Percentiles rank a stretch among this genome's conserved stretches.
These are phyloP conservation scores for Alcedo quadribrachys DNA, from an alignment of 2,797 vertebrate genomes.

Conservation along the genomic window DNA sequence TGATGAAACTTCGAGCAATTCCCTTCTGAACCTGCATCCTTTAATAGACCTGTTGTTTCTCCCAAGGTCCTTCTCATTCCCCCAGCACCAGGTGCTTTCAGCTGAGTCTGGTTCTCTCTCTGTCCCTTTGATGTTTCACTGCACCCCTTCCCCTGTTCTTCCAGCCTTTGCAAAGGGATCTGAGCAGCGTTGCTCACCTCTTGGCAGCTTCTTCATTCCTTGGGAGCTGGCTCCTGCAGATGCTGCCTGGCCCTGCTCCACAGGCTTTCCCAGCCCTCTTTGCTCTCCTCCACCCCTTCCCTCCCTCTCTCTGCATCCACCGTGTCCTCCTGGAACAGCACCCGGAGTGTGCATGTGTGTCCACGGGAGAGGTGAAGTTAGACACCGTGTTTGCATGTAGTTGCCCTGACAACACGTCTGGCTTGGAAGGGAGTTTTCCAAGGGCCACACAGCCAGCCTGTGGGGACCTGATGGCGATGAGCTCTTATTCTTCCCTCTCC, in stretches of 20 bases:
- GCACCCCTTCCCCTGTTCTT: background rate
- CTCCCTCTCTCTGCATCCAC: background rate
- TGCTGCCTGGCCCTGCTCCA: background rate
- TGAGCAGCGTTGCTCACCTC: background rate
- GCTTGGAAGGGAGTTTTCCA: slow-evolving; percentile 10
- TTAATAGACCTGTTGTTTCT: background rate
- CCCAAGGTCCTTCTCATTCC: background rate
- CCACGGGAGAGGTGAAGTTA: background rate
- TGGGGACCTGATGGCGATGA: background rate
- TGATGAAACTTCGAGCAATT: background rate
- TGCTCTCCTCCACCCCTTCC: background rate
- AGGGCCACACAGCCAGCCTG: background rate
- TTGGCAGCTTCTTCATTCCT: background rate
- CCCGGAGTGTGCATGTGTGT: background rate
- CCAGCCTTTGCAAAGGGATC: background rate
- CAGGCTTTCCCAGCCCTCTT: background rate
- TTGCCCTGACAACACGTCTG: background rate
- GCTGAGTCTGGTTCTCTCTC: background rate
- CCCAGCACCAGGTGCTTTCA: background rate
- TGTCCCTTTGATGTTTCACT: background rate
- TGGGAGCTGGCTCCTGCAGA: background rate
- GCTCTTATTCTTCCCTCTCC: slow-evolving; percentile 42
- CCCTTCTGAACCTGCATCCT: background rate
- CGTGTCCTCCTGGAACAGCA: background rate
- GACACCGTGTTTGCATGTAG: background rate